Conservation (phyloP, 2,888 invertebrate species). For the Sinhomidia bicolor region DNA sequence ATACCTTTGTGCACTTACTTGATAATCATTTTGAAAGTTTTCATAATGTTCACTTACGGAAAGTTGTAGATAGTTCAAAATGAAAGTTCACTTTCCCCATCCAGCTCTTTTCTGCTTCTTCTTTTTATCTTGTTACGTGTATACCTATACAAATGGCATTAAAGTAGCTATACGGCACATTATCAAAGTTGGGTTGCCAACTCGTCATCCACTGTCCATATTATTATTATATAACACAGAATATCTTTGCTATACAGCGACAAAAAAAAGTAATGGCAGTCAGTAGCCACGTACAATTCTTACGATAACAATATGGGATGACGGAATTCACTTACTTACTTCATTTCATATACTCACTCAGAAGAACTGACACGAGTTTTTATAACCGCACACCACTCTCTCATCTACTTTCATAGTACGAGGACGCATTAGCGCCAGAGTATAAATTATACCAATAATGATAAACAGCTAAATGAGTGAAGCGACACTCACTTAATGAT, state of each 20-base stretch:
- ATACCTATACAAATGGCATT: too few relatives aligned
- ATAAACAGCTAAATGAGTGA: too few relatives aligned
- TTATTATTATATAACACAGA: not conserved
- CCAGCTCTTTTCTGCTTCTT: not conserved
- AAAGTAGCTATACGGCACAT: not conserved
- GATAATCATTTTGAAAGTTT: not conserved
- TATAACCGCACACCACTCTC: too few relatives aligned
- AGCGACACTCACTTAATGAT: too few relatives aligned
- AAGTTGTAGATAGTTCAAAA: not conserved
- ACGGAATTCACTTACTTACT: not conserved
- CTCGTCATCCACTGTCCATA: not conserved
- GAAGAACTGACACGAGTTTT: not conserved
- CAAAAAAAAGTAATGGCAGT: too few relatives aligned
- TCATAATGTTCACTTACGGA: not conserved
- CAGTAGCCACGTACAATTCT: not conserved
- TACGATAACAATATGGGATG: not conserved
- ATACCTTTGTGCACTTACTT: not conserved
- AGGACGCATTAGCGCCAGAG: too few relatives aligned
- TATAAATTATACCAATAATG: too few relatives aligned
- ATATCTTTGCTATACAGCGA: too few relatives aligned
- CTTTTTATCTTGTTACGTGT: not conserved
- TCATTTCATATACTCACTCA: not conserved
- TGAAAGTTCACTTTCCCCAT: not conserved
- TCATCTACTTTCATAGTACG: too few relatives aligned
- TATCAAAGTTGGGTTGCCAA: not conserved